Conservation (phyloP, 2,888 invertebrate species). For the Apodemia duryi region DNA sequence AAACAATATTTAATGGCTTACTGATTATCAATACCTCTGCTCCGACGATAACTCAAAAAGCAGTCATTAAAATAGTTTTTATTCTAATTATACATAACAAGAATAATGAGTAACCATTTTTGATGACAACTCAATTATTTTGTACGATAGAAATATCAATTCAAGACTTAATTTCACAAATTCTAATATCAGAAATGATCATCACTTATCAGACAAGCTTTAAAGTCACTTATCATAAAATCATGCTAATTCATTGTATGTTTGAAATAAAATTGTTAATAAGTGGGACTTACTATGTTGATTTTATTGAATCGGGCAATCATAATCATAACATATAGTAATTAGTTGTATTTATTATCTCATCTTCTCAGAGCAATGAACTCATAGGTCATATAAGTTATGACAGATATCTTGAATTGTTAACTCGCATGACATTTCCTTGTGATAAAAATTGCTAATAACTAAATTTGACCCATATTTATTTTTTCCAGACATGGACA, state of each 20-base stretch:
- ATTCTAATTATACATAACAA: not conserved
- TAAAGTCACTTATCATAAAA: constrained; percentile 2
- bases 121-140: too few species aligned
- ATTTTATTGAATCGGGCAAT: not conserved
- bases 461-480: constrained; percentile 28
- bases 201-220: constrained; percentile 3
- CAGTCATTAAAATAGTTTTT: not conserved
- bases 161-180: not conserved
- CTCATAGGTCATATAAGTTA: constrained; percentile 46
- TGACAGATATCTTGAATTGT: constrained; percentile 55
- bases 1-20: not conserved
- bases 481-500: constrained; percentile 90
- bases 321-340: constrained; percentile 8
- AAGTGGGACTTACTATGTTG: not conserved
- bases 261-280: not conserved
- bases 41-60: too few species aligned
- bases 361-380: constrained; percentile 42
- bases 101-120: too few species aligned
- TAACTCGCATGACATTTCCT: constrained; percentile 44
- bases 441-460: constrained; percentile 22
- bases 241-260: not conserved
- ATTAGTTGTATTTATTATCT: constrained; percentile 31
- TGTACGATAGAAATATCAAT: not conserved
- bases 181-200: not conserved
- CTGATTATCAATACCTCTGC: not conserved